Evolutionary conservation across 2,888 invertebrate genomes (phyloP).

Genomic region (Drosophila neonasuta): DNA sequence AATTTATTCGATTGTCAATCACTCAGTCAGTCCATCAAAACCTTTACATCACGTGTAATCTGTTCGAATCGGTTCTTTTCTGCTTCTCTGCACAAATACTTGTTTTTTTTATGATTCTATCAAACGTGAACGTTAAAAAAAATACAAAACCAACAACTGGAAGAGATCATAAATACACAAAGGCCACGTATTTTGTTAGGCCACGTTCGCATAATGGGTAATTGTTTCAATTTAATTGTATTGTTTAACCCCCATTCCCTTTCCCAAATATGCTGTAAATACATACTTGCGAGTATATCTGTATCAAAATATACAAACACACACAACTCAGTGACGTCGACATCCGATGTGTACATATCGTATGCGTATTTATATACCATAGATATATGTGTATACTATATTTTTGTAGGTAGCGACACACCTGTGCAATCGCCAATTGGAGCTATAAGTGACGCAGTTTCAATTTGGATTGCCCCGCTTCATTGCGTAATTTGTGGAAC

Average conservation of each 20-base stretch:
- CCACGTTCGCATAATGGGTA: conserved; percentile 37
- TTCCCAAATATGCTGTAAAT: conserved; percentile 6
- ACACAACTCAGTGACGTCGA: conserved; percentile 32
- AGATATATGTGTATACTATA: background rate
- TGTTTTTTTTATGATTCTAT: conserved; percentile 1
- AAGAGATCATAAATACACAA: conserved; percentile 54
- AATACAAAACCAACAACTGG: conserved; percentile 31
- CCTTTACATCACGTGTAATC: conserved; percentile 3
- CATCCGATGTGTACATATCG: conserved; percentile 18
- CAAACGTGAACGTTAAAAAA: conserved; percentile 2
- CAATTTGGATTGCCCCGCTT: conserved; percentile 36
- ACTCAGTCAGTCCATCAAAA: background rate
- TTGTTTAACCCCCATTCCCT: conserved; percentile 10
- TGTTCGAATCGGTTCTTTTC: background rate
- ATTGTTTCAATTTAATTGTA: conserved; percentile 65
- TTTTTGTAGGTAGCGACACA: conserved; percentile 40
- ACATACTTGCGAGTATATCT: conserved; percentile 6
- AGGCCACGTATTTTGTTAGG: conserved; percentile 51
- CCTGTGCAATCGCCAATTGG: conserved; percentile 61
- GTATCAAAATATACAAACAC: conserved; percentile 9
- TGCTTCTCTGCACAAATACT: background rate
- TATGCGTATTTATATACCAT: conserved; percentile 10
- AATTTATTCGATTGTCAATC: conserved; percentile 5
- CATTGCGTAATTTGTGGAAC: conserved; percentile 44
- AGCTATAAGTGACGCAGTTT: conserved; percentile 59